phyloP scores from a whole-genome alignment of 2,797 vertebrate species.

The Pseudopleuronectes americanus region DNA sequence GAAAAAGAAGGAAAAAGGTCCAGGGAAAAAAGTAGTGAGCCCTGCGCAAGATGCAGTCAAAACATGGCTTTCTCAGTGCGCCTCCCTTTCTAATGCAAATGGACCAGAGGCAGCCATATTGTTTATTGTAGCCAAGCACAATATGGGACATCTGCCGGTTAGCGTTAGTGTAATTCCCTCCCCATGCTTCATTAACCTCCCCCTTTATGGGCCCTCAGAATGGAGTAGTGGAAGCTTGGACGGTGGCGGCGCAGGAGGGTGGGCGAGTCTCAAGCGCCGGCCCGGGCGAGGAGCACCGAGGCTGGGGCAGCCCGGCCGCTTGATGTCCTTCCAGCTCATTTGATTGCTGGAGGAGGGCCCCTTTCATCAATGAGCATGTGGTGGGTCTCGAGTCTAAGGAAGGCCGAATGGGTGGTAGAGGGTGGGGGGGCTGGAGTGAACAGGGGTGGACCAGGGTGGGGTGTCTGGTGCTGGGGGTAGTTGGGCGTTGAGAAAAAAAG shows the following conservation, averaged over 20 bases:
- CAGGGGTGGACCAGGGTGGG: slow-evolving; percentile 43
- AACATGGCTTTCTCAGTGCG: slow-evolving; percentile 83
- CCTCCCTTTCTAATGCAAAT: slow-evolving; percentile 87
- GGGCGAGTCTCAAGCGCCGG: slow-evolving; percentile 70
- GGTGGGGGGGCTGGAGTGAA: slow-evolving; percentile 56
- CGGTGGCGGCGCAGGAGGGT: slow-evolving; percentile 57
- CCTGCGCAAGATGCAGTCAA: slow-evolving; percentile 78
- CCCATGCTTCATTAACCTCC: slow-evolving; percentile 91
- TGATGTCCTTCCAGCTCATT: slow-evolving; percentile 95
- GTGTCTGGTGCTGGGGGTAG: slow-evolving; percentile 34
- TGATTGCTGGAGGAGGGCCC: slow-evolving; percentile 86
- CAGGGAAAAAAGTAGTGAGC: slow-evolving; percentile 59
- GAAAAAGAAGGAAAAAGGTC: slow-evolving; percentile 41
- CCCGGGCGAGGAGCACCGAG: slow-evolving; percentile 62
- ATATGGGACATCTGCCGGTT: slow-evolving; percentile 88
- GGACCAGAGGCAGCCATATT: slow-evolving; percentile 84
- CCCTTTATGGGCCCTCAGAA: slow-evolving; percentile 88
- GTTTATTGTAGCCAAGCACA: slow-evolving; percentile 86
- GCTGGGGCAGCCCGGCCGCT: slow-evolving; percentile 79
- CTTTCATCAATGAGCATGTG: slow-evolving; percentile 88
- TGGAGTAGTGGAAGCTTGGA: slow-evolving; percentile 79
- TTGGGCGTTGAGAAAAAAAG: slow-evolving; percentile 25
- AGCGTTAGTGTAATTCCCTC: slow-evolving; percentile 89
- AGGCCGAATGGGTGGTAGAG: slow-evolving; percentile 72
- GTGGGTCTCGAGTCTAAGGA: slow-evolving; percentile 84